phyloP scores from a whole-genome alignment of 2,888 invertebrate species.

The Heliconius ismenius region DNA sequence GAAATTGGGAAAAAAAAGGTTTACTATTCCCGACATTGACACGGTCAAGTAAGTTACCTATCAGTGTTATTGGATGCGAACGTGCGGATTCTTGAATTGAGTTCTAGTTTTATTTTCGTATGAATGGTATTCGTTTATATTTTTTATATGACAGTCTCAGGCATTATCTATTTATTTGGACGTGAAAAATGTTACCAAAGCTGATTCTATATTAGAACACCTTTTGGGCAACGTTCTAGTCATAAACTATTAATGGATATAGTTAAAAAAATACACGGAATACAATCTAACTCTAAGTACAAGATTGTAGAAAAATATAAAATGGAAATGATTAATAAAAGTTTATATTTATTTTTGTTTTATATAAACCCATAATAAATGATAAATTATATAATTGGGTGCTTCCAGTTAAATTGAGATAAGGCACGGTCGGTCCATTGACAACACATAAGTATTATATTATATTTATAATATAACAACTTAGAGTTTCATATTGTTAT shows the following conservation, averaged over 20 bases:
- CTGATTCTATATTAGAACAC: neutral
- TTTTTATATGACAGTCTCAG: neutral
- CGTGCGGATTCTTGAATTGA: constrained; percentile 26
- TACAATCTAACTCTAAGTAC: no score
- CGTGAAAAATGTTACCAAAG: neutral
- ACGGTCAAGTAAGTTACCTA: constrained; percentile 49
- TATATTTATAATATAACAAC: neutral
- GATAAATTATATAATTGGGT: neutral
- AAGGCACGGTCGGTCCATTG: constrained; percentile 17
- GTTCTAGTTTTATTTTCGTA: neutral
- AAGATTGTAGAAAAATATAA: no score
- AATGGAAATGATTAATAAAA: no score
- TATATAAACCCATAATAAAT: neutral
- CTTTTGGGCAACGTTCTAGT: no score
- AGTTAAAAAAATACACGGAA: no score
- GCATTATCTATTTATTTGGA: neutral
- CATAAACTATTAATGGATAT: no score
- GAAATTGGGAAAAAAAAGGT: constrained; percentile 10
- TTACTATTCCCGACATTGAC: constrained; percentile 34
- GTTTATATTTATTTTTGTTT: neutral
- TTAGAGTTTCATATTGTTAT: neutral
- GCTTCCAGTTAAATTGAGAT: constrained; percentile 14
- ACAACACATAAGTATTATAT: neutral
- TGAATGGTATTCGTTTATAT: neutral
- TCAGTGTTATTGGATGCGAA: constrained; percentile 26